phyloP scores from a whole-genome alignment of 2,797 vertebrate species.

The Ctenosaura bakeri region DNA sequence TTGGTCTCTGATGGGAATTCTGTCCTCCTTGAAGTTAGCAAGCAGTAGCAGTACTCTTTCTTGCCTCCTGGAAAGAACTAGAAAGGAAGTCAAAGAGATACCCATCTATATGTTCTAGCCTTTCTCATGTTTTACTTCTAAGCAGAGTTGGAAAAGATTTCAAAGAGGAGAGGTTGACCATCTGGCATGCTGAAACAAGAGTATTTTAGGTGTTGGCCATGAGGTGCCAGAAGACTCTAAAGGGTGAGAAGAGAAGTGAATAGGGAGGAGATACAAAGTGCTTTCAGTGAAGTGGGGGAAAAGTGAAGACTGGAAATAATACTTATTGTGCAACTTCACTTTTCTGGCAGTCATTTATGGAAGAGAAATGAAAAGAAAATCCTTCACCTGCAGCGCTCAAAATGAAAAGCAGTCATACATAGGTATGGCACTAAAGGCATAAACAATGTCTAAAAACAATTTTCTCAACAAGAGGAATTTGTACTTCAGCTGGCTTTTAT shows the following conservation, averaged over 20 bases:
- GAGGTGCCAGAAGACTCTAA: neutral
- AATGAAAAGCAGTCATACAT: neutral
- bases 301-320: neutral
- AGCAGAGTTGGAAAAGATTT: slow-evolving; percentile 3
- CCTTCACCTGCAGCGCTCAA: neutral
- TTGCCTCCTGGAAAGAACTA: too few species aligned
- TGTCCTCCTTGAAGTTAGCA: too few species aligned
- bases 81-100: neutral
- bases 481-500: accelerated
- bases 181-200: slow-evolving; percentile 4
- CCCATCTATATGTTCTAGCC: neutral
- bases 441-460: neutral
- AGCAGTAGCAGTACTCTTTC: too few species aligned
- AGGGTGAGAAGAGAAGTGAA: neutral
- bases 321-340: accelerated
- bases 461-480: neutral
- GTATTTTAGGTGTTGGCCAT: neutral
- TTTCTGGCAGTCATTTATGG: neutral
- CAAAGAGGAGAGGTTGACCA: slow-evolving; percentile 4
- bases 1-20: neutral
- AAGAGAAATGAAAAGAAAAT: neutral
- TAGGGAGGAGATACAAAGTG: neutral
- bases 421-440: neutral
- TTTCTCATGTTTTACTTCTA: neutral
- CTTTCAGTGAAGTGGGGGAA: neutral